phyloP scores from a whole-genome alignment of 2,888 invertebrate species.

The Parnassius orleans region DNA sequence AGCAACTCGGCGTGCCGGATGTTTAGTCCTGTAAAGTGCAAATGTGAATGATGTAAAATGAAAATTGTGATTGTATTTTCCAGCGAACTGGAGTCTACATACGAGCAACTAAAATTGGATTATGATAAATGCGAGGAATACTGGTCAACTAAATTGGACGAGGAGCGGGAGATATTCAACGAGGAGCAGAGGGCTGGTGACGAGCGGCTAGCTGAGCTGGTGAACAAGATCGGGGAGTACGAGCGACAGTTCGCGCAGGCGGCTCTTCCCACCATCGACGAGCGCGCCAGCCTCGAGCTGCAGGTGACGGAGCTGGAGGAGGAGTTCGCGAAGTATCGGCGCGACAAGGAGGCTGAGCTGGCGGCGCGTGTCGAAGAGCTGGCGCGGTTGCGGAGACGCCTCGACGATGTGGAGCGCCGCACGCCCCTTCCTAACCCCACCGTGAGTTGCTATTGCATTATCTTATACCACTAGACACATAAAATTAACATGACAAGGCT shows the following conservation, averaged over 20 bases:
- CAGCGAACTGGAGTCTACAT: slow-evolving; percentile 85
- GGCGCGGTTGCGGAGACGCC: slow-evolving; percentile 16
- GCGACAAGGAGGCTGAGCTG: slow-evolving; percentile 35
- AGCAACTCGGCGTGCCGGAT: no score
- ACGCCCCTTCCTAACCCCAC: slow-evolving; percentile 26
- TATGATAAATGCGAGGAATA: slow-evolving; percentile 94
- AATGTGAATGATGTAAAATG: no score
- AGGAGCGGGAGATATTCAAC: slow-evolving; percentile 87
- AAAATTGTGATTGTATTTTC: slow-evolving; percentile 31
- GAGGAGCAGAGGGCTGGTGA: slow-evolving; percentile 88
- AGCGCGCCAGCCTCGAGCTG: slow-evolving; percentile 84
- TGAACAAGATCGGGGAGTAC: slow-evolving; percentile 89
- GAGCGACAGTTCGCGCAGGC: slow-evolving; percentile 85
- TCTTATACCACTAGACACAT: no score
- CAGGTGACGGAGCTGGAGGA: slow-evolving; percentile 85
- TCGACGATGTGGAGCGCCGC: slow-evolving; percentile 28
- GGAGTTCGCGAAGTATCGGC: slow-evolving; percentile 76
- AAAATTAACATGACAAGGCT: no score
- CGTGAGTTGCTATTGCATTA: no score
- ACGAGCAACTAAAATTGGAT: slow-evolving; percentile 87
- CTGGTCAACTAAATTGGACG: slow-evolving; percentile 89
- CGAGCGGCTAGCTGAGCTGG: slow-evolving; percentile 87
- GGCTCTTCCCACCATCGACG: slow-evolving; percentile 87
- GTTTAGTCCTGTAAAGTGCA: no score
- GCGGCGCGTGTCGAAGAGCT: slow-evolving; percentile 28